A percentile compares a stretch with the other conserved stretches of the same genome.
Evolutionary conservation across 2,888 invertebrate genomes (phyloP).

Genomic region (Lissonota sp.): DNA sequence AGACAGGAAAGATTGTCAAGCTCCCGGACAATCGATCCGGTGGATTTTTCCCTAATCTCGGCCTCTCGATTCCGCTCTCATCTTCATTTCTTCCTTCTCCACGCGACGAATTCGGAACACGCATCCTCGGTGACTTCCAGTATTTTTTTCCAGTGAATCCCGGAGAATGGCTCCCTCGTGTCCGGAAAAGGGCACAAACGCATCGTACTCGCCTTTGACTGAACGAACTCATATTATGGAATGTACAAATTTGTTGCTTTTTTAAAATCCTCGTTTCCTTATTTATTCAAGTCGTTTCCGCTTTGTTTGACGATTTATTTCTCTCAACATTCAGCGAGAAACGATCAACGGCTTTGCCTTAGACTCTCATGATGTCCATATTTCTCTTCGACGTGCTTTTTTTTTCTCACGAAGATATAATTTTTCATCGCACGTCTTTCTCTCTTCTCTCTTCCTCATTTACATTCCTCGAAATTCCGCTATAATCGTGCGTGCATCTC

Average conservation of each 20-base stretch:
- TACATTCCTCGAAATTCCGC: constrained; percentile 32
- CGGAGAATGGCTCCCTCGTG: constrained; percentile 67
- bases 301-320: constrained; percentile 32
- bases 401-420: constrained; percentile 4
- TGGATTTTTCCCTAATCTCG: constrained; percentile 44
- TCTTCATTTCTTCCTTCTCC: neutral
- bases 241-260: constrained; percentile 89
- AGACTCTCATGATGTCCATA: neutral
- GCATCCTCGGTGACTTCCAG: constrained; percentile 28
- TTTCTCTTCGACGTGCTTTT: constrained; percentile 36
- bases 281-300: constrained; percentile 23
- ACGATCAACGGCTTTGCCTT: constrained; percentile 6
- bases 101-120: constrained; percentile 33
- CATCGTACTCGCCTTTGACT: constrained; percentile 74
- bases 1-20: constrained; percentile 68
- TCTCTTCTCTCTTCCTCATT: constrained; percentile 6
- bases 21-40: constrained; percentile 68
- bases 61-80: neutral
- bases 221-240: constrained; percentile 89
- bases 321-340: neutral
- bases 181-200: constrained; percentile 56
- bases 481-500: constrained; percentile 18
- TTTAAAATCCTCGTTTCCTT: constrained; percentile 49
- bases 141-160: neutral
- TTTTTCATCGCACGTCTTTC: constrained; percentile 1